A percentile compares a stretch with the other conserved stretches of the same genome.
These are phyloP conservation scores for Chaetoderma sp. DNA, from an alignment of 2,888 invertebrate species.

Conservation along the genomic window DNA sequence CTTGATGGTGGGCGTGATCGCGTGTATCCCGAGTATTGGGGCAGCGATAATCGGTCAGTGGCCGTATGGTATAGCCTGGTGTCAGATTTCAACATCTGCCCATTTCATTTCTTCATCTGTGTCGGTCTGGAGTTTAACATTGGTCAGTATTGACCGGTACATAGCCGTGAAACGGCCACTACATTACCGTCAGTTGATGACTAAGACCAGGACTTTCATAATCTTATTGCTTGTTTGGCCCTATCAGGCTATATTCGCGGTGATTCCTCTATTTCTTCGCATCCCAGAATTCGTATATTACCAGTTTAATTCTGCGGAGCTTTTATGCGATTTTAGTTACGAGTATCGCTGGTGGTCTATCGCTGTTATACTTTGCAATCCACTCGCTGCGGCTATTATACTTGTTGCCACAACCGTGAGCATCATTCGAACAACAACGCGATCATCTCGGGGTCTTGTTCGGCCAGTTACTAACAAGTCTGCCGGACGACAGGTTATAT, in stretches of 20 bases:
- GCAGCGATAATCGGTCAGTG: constrained; percentile 36
- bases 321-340: constrained; percentile 40
- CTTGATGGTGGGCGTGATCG: constrained; percentile 39
- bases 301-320: constrained; percentile 21
- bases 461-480: constrained; percentile 12
- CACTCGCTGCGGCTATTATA: constrained; percentile 35
- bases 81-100: constrained; percentile 41
- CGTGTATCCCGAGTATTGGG: constrained; percentile 38
- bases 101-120: constrained; percentile 43
- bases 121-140: constrained; percentile 44
- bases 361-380: constrained; percentile 35
- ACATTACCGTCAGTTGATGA: constrained; percentile 30
- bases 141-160: constrained; percentile 45
- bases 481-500: too few relatives aligned
- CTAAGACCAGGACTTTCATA: constrained; percentile 16
- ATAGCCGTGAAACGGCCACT: constrained; percentile 41
- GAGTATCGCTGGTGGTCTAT: constrained; percentile 36
- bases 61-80: constrained; percentile 43
- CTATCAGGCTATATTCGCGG: constrained; percentile 29
- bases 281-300: constrained; percentile 34
- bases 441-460: not conserved
- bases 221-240: constrained; percentile 27
- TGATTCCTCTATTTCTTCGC: constrained; percentile 33
- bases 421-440: constrained; percentile 15
- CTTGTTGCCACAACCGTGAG: constrained; percentile 34